phyloP scores from a whole-genome alignment of 2,113 vertebrate genomes.

The Ondatra zibethicus region DNA sequence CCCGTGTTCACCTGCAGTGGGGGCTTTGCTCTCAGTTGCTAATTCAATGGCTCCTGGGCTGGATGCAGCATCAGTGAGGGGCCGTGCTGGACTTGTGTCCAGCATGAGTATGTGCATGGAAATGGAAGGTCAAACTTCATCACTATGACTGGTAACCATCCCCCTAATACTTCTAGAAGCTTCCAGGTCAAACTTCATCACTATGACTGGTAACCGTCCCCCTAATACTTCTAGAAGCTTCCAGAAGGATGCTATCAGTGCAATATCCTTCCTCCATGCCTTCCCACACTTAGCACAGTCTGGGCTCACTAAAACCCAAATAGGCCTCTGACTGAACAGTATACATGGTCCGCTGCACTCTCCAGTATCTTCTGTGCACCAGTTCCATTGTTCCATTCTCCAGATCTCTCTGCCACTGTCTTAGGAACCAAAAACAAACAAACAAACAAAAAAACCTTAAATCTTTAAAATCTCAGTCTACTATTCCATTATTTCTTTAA shows the following conservation, averaged over 20 bases:
- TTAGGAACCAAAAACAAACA: not conserved
- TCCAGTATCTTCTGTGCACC: not conserved
- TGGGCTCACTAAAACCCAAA: not conserved
- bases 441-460: not conserved
- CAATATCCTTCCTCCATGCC: not conserved
- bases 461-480: not conserved
- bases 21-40: too few relatives aligned
- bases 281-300: rapidly evolving
- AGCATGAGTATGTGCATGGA: rapidly evolving
- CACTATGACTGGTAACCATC: rapidly evolving
- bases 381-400: too few relatives aligned
- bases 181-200: not conserved
- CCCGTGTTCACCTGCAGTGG: not conserved
- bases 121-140: not conserved
- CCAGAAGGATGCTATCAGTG: rapidly evolving
- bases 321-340: not conserved
- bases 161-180: not conserved
- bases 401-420: not conserved
- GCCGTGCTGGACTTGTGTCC: not conserved
- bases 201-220: rapidly evolving
- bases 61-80: not conserved
- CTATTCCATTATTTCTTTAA: not conserved
- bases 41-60: not conserved
- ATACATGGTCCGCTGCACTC: rapidly evolving
- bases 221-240: not conserved